phyloP scores from a whole-genome alignment of 2,113 vertebrate species.

The Daubentonia madagascariensis region DNA sequence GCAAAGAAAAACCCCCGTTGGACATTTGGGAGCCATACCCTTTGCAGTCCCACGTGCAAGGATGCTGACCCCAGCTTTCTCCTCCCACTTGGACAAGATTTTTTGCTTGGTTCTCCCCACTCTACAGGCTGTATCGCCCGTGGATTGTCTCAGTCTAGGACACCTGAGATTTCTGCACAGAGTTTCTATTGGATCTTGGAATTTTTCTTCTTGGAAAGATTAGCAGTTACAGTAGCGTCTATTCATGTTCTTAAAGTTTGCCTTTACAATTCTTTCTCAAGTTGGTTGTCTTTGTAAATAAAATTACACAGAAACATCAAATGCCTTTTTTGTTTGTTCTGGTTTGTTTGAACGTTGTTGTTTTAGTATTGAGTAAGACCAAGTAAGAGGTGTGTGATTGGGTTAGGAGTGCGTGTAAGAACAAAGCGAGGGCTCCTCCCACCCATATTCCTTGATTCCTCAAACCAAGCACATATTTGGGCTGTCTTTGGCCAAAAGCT shows the following conservation, averaged over 20 bases:
- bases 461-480: neutral
- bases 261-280: neutral
- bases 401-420: neutral
- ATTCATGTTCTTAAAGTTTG: neutral
- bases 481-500: neutral
- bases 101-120: neutral
- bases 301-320: neutral
- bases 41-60: neutral
- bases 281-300: neutral
- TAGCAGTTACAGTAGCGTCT: neutral
- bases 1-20: no score
- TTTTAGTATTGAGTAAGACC: neutral
- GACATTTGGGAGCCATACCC: neutral
- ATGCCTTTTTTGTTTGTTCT: neutral
- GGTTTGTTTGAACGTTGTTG: neutral
- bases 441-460: neutral
- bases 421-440: neutral
- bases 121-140: neutral
- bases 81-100: neutral
- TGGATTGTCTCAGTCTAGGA: neutral
- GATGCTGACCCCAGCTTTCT: neutral
- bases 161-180: neutral
- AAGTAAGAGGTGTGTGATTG: neutral
- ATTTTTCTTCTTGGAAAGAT: neutral
- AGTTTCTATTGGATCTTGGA: neutral